Conservation (phyloP, 2,113 vertebrate species). For the Ciconia boyciana region DNA sequence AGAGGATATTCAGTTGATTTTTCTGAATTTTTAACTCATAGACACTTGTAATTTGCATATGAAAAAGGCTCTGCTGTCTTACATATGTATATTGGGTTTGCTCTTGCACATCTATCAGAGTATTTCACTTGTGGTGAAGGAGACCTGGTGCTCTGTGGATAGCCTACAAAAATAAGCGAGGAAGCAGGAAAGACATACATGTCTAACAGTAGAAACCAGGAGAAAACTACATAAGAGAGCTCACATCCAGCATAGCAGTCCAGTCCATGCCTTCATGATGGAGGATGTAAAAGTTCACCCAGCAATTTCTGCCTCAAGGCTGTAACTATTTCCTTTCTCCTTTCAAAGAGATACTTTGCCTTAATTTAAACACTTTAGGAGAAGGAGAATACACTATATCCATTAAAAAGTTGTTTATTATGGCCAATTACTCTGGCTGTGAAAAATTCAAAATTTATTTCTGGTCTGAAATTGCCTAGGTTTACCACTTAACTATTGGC, state of each 20-base stretch:
- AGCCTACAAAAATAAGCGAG: not conserved
- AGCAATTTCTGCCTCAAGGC: not conserved
- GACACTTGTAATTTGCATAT: not conserved
- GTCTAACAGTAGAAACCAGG: not conserved
- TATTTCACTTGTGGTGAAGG: not conserved
- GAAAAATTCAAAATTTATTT: not conserved
- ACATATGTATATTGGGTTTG: not conserved
- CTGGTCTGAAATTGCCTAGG: not conserved
- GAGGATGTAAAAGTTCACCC: not conserved
- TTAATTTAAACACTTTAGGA: not conserved
- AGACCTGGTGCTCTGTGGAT: fast-evolving
- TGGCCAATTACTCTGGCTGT: not conserved
- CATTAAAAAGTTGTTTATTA: not conserved
- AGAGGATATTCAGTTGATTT: not conserved
- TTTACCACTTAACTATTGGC: not conserved
- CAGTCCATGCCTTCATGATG: not conserved
- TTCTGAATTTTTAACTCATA: not conserved
- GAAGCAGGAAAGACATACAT: not conserved
- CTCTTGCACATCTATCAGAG: not conserved
- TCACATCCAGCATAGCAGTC: not conserved
- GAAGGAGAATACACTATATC: not conserved
- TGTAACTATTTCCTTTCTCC: not conserved
- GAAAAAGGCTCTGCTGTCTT: not conserved
- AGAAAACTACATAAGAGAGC: fast-evolving
- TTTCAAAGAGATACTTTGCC: not conserved